Conservation (phyloP, 2,888 invertebrate species). For the Panopea generosa region DNA sequence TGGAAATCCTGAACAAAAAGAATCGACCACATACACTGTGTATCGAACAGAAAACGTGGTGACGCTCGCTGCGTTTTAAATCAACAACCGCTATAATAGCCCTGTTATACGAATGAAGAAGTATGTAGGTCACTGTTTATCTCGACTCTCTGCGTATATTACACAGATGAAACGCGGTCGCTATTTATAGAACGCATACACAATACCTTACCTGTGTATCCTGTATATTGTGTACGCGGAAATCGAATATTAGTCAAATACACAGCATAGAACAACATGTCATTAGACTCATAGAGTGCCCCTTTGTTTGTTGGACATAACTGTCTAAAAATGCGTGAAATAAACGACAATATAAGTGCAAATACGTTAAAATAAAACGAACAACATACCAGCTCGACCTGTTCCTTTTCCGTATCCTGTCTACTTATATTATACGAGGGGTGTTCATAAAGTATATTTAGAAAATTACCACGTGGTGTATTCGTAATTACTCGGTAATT, state of each 20-base stretch:
- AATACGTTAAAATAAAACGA: too few relatives aligned
- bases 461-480: too few relatives aligned
- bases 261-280: too few relatives aligned
- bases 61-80: too few relatives aligned
- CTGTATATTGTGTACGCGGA: slow-evolving; percentile 24
- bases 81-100: too few relatives aligned
- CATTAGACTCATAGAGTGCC: too few relatives aligned
- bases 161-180: slow-evolving; percentile 15
- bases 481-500: too few relatives aligned
- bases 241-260: neutral
- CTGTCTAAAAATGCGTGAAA: too few relatives aligned
- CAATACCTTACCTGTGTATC: slow-evolving; percentile 28
- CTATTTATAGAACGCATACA: slow-evolving; percentile 45
- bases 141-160: slow-evolving; percentile 38
- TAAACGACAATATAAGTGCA: slow-evolving; percentile 6
- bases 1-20: too few relatives aligned
- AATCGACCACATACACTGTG: too few relatives aligned
- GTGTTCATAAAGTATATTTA: slow-evolving; percentile 3
- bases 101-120: slow-evolving; percentile 37
- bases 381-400: slow-evolving; percentile 17
- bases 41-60: too few relatives aligned
- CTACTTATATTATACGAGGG: slow-evolving; percentile 10
- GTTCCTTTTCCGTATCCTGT: slow-evolving; percentile 10
- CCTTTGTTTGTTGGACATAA: too few relatives aligned
- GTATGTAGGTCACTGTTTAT: slow-evolving; percentile 45